These are phyloP conservation scores for Acanthosepion lycidas DNA, from an alignment of 2,888 invertebrate species.

Conservation along the genomic window DNA sequence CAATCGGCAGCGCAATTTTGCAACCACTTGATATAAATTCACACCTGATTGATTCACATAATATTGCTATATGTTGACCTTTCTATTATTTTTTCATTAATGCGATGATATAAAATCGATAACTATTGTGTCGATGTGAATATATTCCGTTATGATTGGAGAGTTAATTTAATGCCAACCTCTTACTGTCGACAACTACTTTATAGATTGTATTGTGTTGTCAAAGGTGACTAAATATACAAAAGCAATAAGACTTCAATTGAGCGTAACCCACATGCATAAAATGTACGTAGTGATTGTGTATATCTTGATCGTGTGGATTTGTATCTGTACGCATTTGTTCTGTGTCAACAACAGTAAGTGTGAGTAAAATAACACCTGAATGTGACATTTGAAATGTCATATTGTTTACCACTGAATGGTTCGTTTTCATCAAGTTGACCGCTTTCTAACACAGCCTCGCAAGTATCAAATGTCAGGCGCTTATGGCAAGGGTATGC, in stretches of 20 bases:
- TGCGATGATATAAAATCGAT: neutral
- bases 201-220: neutral
- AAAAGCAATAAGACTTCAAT: neutral
- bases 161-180: neutral
- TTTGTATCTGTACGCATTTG: neutral
- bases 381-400: conserved; percentile 12
- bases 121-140: neutral
- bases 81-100: neutral
- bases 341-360: neutral
- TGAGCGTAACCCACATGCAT: neutral
- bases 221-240: neutral
- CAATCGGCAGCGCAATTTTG: no score
- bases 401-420: neutral
- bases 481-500: neutral
- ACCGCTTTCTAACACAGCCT: neutral
- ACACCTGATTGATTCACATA: neutral
- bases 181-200: neutral
- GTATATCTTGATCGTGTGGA: neutral
- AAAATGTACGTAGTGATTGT: neutral
- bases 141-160: neutral
- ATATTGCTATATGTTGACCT: neutral
- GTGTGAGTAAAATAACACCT: neutral
- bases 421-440: neutral
- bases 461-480: neutral
- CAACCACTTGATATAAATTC: neutral